phyloP scores from a whole-genome alignment of 37 sponge, comb jelly and placozoan genomes.

The Chondrosia reniformis region DNA sequence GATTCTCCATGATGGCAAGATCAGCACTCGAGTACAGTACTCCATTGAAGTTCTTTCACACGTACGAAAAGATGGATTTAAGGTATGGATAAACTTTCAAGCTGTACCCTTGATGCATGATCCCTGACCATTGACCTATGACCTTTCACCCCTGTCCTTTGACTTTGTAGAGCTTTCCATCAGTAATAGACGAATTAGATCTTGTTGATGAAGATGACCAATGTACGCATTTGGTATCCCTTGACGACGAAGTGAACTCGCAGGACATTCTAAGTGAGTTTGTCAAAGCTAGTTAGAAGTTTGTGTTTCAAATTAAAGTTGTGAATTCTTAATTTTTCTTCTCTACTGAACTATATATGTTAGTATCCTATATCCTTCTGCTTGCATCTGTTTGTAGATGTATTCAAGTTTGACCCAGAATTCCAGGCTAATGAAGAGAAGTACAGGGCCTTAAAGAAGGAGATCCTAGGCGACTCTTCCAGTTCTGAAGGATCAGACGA shows the following conservation, averaged over 20 bases:
- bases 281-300: not conserved
- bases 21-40: conserved; percentile 86
- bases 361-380: not conserved
- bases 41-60: conserved; percentile 97
- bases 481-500: conserved; percentile 29
- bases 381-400: conserved; percentile 49
- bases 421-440: conserved; percentile 79
- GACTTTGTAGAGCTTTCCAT: conserved; percentile 67
- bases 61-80: conserved; percentile 89
- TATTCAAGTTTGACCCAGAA: conserved; percentile 87
- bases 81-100: conserved; percentile 46
- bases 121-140: not conserved
- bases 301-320: not conserved
- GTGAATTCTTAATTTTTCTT: too few species aligned
- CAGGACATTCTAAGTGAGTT: conserved; percentile 72
- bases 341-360: not conserved
- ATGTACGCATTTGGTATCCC: conserved; percentile 86
- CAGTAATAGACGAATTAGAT: conserved; percentile 75
- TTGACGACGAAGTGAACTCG: conserved; percentile 74
- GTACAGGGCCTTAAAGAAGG: conserved; percentile 78
- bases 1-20: conserved; percentile 80
- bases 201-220: conserved; percentile 96
- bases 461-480: conserved; percentile 62
- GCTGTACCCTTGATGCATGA: conserved; percentile 2
- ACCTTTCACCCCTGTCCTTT: not conserved